A percentile compares a stretch with the other conserved stretches of the same genome.
Evolutionary conservation across 2,888 invertebrate genomes (phyloP).

Genomic region (Sarcophaga subvicina): DNA sequence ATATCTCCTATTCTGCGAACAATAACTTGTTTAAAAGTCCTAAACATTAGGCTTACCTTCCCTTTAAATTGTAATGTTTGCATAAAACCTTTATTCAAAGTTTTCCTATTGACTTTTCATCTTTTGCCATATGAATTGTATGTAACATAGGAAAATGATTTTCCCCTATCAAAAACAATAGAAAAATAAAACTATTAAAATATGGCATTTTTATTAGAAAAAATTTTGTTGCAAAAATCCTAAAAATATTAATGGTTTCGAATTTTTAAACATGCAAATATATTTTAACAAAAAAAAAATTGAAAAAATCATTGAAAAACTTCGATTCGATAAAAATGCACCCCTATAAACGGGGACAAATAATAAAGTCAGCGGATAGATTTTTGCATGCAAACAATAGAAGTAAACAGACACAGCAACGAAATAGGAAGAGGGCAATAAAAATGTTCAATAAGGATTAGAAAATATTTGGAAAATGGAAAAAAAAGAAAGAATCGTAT

Average conservation of each 20-base stretch:
- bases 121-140: slow-evolving; percentile 22
- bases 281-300: slow-evolving; percentile 35
- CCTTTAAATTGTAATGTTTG: not conserved
- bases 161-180: slow-evolving; percentile 21
- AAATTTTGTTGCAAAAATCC: slow-evolving; percentile 41
- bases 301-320: slow-evolving; percentile 10
- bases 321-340: slow-evolving; percentile 61
- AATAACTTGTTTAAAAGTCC: not conserved
- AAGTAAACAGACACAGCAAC: not conserved
- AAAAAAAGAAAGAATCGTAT: slow-evolving; percentile 33
- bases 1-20: too few relatives aligned
- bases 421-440: slow-evolving; percentile 47
- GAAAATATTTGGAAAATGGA: slow-evolving; percentile 6
- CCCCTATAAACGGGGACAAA: slow-evolving; percentile 62
- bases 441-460: slow-evolving; percentile 59
- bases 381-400: slow-evolving; percentile 23
- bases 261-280: slow-evolving; percentile 78
- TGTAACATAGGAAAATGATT: not conserved
- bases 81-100: not conserved
- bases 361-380: not conserved
- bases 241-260: slow-evolving; percentile 65
- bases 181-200: slow-evolving; percentile 25
- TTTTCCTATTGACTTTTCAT: slow-evolving; percentile 22
- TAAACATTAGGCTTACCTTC: not conserved
- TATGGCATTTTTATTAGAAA: slow-evolving; percentile 50